Conservation (phyloP, 2,888 invertebrate species). For the Drosophila neonasuta region DNA sequence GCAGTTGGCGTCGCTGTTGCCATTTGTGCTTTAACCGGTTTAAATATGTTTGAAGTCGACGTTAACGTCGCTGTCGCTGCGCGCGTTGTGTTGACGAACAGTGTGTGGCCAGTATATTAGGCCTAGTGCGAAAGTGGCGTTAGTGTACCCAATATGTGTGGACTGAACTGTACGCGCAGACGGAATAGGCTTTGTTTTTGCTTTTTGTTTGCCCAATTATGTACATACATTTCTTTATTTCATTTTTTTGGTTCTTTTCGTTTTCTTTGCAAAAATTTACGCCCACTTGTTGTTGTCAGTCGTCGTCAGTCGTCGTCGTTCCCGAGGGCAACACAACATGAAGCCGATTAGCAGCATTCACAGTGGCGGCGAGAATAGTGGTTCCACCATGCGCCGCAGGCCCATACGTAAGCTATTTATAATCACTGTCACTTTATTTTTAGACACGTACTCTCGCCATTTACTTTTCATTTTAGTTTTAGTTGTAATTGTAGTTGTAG, state of each 20-base stretch:
- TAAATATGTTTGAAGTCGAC: constrained; percentile 3
- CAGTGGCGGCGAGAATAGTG: constrained; percentile 69
- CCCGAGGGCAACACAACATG: constrained; percentile 56
- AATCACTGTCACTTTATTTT: constrained; percentile 47
- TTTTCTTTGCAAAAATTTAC: constrained; percentile 58
- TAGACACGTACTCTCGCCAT: constrained; percentile 28
- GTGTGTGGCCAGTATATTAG: constrained; percentile 32
- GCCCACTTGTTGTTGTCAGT: constrained; percentile 60
- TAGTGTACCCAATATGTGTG: constrained; percentile 22
- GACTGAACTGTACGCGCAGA: constrained; percentile 12
- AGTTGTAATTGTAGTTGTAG: constrained; percentile 8
- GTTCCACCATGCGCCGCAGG: constrained; percentile 71
- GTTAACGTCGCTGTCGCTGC: background rate
- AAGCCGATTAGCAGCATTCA: constrained; percentile 58
- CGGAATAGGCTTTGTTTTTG: constrained; percentile 27
- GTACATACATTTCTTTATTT: constrained; percentile 46
- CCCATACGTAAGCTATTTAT: constrained; percentile 75
- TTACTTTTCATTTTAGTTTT: constrained; percentile 18
- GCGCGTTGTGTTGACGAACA: constrained; percentile 18
- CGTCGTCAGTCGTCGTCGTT: constrained; percentile 43
- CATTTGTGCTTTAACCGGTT: constrained; percentile 41
- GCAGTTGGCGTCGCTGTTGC: constrained; percentile 4
- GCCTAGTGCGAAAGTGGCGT: background rate
- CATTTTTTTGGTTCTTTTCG: constrained; percentile 60
- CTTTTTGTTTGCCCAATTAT: constrained; percentile 30